A percentile compares a stretch with the other conserved stretches of the same genome.
Evolutionary conservation across 1,140 invertebrate genomes (phyloP).

Genomic region (Battus philenor): DNA sequence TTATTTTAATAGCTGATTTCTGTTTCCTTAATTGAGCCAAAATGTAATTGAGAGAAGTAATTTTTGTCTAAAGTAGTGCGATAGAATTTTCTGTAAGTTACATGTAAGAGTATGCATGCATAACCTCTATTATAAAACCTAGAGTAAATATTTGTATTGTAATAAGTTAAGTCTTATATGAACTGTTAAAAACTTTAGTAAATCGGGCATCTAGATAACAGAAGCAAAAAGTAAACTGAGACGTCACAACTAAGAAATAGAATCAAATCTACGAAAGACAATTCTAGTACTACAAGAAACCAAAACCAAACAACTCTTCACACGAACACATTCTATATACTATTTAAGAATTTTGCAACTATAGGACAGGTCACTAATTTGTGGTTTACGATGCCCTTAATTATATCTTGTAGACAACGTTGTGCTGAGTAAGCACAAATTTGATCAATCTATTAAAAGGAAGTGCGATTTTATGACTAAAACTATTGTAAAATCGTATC

Average conservation of each 20-base stretch:
- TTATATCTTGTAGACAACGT: conserved; percentile 47
- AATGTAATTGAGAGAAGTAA: conserved; percentile 51
- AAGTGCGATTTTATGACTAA: conserved; percentile 51
- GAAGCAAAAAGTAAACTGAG: conserved; percentile 32
- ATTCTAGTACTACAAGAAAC: conserved; percentile 46
- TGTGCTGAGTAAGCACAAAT: conserved; percentile 48
- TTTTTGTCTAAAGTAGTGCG: conserved; percentile 20
- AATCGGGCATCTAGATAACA: conserved; percentile 26
- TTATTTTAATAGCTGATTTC: too few species aligned
- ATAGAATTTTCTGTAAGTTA: conserved; percentile 17
- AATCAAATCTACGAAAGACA: conserved; percentile 46
- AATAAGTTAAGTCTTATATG: conserved; percentile 13
- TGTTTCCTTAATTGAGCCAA: too few species aligned
- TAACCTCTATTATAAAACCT: conserved; percentile 19
- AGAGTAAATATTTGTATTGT: conserved; percentile 5
- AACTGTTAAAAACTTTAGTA: conserved; percentile 15
- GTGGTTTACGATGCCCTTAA: conserved; percentile 63
- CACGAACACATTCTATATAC: conserved; percentile 44
- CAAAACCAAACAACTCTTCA: conserved; percentile 40
- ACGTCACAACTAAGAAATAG: conserved; percentile 40
- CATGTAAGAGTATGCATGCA: conserved; percentile 31
- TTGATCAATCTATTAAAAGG: conserved; percentile 47
- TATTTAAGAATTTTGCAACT: conserved; percentile 69
- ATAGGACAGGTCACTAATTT: conserved; percentile 68
- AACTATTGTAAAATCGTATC: conserved; percentile 29